A percentile compares a stretch with the other conserved stretches of the same genome.
phyloP scores from a whole-genome alignment of 2,797 vertebrate genomes.

The Cheirogaleus major region DNA sequence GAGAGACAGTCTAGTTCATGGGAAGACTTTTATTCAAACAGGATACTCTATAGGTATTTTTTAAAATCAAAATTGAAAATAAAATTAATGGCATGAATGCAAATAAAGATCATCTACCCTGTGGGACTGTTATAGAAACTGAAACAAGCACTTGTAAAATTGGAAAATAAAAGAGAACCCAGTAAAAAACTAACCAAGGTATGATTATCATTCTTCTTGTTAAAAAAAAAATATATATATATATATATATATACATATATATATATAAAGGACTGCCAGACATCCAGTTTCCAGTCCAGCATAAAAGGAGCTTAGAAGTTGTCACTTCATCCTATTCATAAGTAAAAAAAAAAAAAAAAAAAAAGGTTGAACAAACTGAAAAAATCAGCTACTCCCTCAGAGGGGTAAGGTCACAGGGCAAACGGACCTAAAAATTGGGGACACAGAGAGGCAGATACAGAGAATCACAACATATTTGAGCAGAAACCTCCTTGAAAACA shows the following conservation, averaged over 20 bases:
- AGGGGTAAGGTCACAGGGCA: not conserved
- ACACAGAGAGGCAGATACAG: not conserved
- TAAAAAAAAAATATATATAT: not conserved
- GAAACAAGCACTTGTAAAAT: not conserved
- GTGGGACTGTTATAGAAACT: not conserved
- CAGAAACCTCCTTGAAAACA: not conserved
- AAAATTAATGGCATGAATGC: not conserved
- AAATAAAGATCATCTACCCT: not conserved
- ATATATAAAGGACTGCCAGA: not conserved
- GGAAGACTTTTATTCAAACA: not conserved
- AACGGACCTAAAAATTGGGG: not conserved
- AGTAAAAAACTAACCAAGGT: not conserved
- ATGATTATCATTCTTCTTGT: not conserved
- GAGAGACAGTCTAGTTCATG: not conserved
- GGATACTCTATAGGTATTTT: not conserved
- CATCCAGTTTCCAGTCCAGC: not conserved
- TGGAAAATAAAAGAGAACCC: not conserved
- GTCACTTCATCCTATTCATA: not conserved
- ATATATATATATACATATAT: no score
- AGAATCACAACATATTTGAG: not conserved
- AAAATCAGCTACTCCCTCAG: not conserved
- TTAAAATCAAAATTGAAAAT: not conserved
- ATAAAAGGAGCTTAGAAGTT: not conserved
- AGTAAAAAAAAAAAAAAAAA: not conserved
- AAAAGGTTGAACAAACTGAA: not conserved